Evolutionary conservation across 2,888 invertebrate species (phyloP).

Genomic region (Dolomedes plantarius): DNA sequence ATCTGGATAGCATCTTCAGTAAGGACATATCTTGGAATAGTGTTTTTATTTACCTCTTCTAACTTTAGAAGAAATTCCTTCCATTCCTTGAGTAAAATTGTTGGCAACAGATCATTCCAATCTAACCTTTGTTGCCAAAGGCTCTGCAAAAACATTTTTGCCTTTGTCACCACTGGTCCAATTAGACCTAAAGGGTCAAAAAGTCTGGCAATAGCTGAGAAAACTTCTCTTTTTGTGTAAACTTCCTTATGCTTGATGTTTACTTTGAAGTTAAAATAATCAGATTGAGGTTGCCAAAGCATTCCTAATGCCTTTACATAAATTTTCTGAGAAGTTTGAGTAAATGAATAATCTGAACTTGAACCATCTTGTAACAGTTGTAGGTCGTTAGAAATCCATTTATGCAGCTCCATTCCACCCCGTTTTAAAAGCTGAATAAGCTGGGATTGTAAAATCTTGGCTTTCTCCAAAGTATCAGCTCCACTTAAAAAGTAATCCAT

Average conservation of each 20-base stretch:
- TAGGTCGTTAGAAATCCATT: background rate
- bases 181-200: constrained; percentile 6
- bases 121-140: background rate
- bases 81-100: background rate
- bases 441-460: background rate
- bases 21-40: background rate
- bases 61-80: background rate
- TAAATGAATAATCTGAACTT: background rate
- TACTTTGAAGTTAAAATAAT: background rate
- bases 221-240: constrained; percentile 9
- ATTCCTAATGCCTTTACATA: constrained; percentile 1
- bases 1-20: background rate
- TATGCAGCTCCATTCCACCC: background rate
- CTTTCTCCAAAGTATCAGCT: background rate
- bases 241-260: background rate
- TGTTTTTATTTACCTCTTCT: background rate
- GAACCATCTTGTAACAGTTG: background rate
- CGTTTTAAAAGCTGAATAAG: background rate
- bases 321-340: background rate
- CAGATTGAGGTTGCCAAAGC: background rate
- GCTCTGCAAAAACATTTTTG: constrained; percentile 20
- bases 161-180: background rate
- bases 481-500: background rate
- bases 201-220: background rate
- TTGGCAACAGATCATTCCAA: background rate